These are phyloP conservation scores for Idaea straminata DNA, from an alignment of 2,888 invertebrate genomes.

Conservation along the genomic window DNA sequence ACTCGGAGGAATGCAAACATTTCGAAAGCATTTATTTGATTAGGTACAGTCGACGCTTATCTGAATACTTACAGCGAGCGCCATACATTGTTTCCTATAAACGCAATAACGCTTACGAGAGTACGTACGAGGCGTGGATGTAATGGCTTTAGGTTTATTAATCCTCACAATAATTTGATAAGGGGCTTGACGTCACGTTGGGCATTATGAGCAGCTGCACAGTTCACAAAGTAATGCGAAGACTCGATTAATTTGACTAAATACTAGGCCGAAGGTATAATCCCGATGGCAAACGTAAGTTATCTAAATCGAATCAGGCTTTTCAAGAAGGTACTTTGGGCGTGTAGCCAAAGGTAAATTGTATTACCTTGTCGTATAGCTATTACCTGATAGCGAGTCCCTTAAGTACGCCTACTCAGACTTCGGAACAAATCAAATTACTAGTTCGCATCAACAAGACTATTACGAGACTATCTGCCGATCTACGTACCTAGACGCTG, in stretches of 20 bases:
- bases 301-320: slow-evolving; percentile 38
- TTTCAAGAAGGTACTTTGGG: slow-evolving; percentile 30
- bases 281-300: slow-evolving; percentile 16
- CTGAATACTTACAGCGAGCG: slow-evolving; percentile 21
- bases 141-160: not conserved
- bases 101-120: not conserved
- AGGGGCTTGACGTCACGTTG: not conserved
- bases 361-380: slow-evolving; percentile 34
- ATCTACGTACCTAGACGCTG: not conserved
- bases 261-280: slow-evolving; percentile 20
- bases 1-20: slow-evolving; percentile 43
- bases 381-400: slow-evolving; percentile 33
- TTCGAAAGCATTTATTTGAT: slow-evolving; percentile 44
- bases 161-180: not conserved
- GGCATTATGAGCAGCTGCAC: not conserved
- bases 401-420: slow-evolving; percentile 28
- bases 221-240: slow-evolving; percentile 5
- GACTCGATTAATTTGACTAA: slow-evolving; percentile 26
- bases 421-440: slow-evolving; percentile 35
- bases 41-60: slow-evolving; percentile 31
- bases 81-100: slow-evolving; percentile 5
- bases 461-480: slow-evolving; percentile 8
- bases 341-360: slow-evolving; percentile 40
- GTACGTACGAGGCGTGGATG: not conserved
- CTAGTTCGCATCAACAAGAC: slow-evolving; percentile 25